phyloP scores from a whole-genome alignment of 1,140 invertebrate genomes.

The Leptinotarsa undecemlineata region DNA sequence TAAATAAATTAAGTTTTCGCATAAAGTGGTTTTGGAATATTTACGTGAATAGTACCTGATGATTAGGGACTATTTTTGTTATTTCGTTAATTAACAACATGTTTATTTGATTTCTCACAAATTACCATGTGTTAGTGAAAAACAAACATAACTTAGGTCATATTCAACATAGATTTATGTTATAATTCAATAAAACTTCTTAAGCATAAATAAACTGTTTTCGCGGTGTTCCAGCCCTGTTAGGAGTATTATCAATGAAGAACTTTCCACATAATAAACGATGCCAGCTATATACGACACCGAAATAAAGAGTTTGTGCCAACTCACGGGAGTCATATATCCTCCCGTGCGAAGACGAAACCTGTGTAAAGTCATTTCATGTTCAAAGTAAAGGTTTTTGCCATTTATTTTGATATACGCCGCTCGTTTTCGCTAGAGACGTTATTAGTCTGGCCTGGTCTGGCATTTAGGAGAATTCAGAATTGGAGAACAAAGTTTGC shows the following conservation, averaged over 20 bases:
- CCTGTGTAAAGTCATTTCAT: slow-evolving; percentile 1
- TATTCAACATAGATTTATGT: too few species aligned
- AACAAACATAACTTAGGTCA: too few species aligned
- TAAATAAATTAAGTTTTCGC: too few species aligned
- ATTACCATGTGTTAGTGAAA: too few species aligned
- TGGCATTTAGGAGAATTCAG: background rate
- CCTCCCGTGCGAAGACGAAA: slow-evolving; percentile 1
- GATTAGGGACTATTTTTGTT: too few species aligned
- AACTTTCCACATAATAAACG: background rate
- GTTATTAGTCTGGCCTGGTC: background rate
- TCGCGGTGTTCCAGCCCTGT: too few species aligned
- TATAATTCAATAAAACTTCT: too few species aligned
- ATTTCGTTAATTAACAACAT: too few species aligned
- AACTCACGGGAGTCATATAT: slow-evolving; percentile 2
- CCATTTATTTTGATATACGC: slow-evolving; percentile 3
- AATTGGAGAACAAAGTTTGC: background rate
- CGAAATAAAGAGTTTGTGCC: background rate
- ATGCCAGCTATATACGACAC: background rate
- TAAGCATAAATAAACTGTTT: too few species aligned
- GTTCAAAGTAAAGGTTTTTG: slow-evolving; percentile 8
- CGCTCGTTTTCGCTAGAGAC: background rate
- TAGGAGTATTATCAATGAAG: background rate
- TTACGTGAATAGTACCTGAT: too few species aligned
- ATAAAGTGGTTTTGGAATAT: too few species aligned
- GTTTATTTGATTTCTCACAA: too few species aligned